Evolutionary conservation across 2,888 invertebrate species (phyloP).

Genomic region (Drosophila mimica): DNA sequence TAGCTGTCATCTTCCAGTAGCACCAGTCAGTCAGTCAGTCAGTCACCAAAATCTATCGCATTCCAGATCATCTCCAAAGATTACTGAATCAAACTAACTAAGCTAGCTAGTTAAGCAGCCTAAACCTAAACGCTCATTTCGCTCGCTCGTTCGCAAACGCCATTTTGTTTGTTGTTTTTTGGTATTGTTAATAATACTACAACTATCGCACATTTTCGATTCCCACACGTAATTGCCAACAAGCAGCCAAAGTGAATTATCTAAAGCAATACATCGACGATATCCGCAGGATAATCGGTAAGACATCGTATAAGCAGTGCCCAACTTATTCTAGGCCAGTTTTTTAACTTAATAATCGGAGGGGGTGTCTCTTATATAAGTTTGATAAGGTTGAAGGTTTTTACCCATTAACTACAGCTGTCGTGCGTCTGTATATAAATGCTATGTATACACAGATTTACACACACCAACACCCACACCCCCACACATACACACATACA

Average conservation of each 20-base stretch:
- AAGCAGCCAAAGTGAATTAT: constrained; percentile 85
- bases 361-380: constrained; percentile 51
- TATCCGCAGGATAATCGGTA: constrained; percentile 86
- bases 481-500: constrained; percentile 8
- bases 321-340: background rate
- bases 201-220: constrained; percentile 53
- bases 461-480: constrained; percentile 8
- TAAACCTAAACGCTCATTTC: constrained; percentile 41
- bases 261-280: constrained; percentile 86
- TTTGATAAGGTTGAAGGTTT: constrained; percentile 62
- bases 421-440: constrained; percentile 42
- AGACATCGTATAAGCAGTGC: constrained; percentile 61
- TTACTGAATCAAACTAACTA: constrained; percentile 14
- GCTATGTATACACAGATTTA: constrained; percentile 16
- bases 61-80: constrained; percentile 35
- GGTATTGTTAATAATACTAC: constrained; percentile 31
- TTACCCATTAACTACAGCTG: constrained; percentile 57
- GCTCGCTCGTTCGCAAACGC: constrained; percentile 57
- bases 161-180: constrained; percentile 50
- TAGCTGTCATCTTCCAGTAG: constrained; percentile 33
- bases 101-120: constrained; percentile 9
- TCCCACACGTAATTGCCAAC: constrained; percentile 54
- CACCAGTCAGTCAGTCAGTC: constrained; percentile 24
- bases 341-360: background rate
- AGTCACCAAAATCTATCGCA: constrained; percentile 32